phyloP scores from a whole-genome alignment of 1,140 invertebrate species.

The Pseudomyrmex gracilis region DNA sequence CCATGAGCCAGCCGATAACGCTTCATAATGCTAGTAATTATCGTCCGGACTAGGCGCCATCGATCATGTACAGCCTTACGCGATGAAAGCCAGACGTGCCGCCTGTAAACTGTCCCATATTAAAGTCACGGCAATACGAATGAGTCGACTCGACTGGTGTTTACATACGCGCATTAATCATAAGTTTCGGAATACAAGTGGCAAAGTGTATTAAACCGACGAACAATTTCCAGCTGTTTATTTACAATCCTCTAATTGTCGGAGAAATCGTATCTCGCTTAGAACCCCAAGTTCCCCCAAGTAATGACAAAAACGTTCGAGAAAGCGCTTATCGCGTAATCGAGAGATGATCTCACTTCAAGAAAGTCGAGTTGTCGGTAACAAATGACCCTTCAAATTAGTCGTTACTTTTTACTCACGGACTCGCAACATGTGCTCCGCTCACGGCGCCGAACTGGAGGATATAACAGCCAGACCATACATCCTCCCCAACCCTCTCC shows the following conservation, averaged over 20 bases:
- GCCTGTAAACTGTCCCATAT: constrained; percentile 39
- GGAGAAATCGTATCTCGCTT: neutral
- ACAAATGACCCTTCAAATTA: neutral
- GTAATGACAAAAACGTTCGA: too few relatives aligned
- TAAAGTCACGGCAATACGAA: constrained; percentile 50
- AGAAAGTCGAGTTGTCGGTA: neutral
- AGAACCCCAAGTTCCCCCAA: too few relatives aligned
- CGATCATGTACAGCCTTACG: constrained; percentile 67
- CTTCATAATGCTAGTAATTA: constrained; percentile 77
- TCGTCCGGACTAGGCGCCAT: constrained; percentile 63
- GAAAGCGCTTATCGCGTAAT: too few relatives aligned
- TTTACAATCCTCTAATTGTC: constrained; percentile 1
- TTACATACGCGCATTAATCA: constrained; percentile 6
- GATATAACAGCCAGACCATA: constrained; percentile 18
- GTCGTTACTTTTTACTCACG: constrained; percentile 1
- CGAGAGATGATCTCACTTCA: too few relatives aligned
- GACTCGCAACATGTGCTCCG: neutral
- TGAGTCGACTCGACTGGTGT: constrained; percentile 1
- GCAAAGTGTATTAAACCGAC: constrained; percentile 4
- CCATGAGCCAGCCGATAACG: constrained; percentile 67
- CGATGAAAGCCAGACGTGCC: constrained; percentile 45
- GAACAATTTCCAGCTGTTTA: neutral
- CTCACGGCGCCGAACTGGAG: constrained; percentile 3
- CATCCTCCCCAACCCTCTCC: neutral
- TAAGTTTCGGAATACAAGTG: neutral